Base-by-base conservation (phyloP, 2,113 vertebrate species). In the Macquaria australasica region DNA sequence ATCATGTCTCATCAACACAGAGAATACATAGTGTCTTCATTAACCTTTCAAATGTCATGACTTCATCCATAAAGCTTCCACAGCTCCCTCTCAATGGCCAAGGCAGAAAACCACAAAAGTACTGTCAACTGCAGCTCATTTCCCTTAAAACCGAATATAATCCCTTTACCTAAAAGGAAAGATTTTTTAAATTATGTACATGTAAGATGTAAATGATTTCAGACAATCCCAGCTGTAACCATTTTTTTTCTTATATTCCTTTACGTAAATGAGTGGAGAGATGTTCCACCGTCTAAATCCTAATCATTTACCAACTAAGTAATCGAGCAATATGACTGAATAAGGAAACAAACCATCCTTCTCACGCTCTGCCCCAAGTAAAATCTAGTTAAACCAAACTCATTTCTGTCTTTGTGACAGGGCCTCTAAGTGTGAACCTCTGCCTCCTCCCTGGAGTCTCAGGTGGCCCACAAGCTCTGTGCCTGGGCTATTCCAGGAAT, bases 401-500 rank as follows among this genome's bases (percentile, higher is more conserved):
- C 28, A 23, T 69, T 55, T 78, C 37, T 68, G 64, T 53, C 21
- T 56, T 74, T 78, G 21, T 37, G 73, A 23, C 68, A 21, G 8
- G 20, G 78, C n/a, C 31, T 79, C 56, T 28, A 37, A 62, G 64
- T 67, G 39, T 81, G 79, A 82, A 73, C 58, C 67, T 25, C 53
- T 43, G 59, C 76, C 53, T 75, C 48, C 68, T 79, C 31, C 56
- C 55, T 28, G 5, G 58, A 12, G 80, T 85, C 84, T 91, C 81
- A 88, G 81, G 86, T 86, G 89, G 78, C 71, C 66, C 68, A 85
- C 79, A 71, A 76, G 83, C 89, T 85, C 73, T 3, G 37, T 67
- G 81, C 77, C 91, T 87, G 77, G 64, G 82, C 77, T 92, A 88
- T 95, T 95, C 90, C 87, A 87, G 92, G 92, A 93, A 94, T 89